These are phyloP conservation scores for Chionodraco myersi DNA, from an alignment of 2,113 vertebrate genomes.

Conservation along the genomic window DNA sequence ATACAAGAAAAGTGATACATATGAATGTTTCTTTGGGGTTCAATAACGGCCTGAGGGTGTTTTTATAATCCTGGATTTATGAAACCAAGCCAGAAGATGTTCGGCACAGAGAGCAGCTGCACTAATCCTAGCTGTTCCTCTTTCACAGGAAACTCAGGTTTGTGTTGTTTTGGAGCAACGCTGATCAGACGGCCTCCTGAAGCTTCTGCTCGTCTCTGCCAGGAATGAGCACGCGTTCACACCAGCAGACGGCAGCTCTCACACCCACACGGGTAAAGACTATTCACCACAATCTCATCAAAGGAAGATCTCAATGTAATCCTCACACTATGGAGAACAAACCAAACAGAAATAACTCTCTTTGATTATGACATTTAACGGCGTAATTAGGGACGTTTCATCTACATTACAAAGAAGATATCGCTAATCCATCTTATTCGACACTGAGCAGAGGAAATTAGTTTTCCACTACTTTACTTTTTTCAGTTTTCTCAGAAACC, in stretches of 20 bases:
- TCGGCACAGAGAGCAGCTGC: conserved; percentile 6
- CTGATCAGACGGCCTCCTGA: conserved; percentile 17
- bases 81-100: no score
- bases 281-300: background rate
- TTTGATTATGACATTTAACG: background rate
- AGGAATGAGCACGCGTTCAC: conserved; percentile 22
- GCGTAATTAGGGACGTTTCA: background rate
- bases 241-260: background rate
- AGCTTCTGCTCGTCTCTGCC: conserved; percentile 11
- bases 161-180: conserved; percentile 43
- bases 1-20: background rate
- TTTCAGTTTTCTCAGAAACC: no score
- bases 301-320: background rate
- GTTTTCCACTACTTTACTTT: no score
- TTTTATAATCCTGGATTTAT: no score
- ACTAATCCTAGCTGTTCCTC: conserved; percentile 22
- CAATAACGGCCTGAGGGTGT: no score
- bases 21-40: background rate
- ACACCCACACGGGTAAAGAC: background rate
- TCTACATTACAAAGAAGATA: background rate
- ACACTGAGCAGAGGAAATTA: no score
- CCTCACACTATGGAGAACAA: background rate
- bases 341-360: background rate
- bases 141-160: conserved; percentile 17
- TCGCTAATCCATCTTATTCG: background rate